Conservation (phyloP, 2,113 vertebrate genomes). For the Stegostoma tigrinum region DNA sequence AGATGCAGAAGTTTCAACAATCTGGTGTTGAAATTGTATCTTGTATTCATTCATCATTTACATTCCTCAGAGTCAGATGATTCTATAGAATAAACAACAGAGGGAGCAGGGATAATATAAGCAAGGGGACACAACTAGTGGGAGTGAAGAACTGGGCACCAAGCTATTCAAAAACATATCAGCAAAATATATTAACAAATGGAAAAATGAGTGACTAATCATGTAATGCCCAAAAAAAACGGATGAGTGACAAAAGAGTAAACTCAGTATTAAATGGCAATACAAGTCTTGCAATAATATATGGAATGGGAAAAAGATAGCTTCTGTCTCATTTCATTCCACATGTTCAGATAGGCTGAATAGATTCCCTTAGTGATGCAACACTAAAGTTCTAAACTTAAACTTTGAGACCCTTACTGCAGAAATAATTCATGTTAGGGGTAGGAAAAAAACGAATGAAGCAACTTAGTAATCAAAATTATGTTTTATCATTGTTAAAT, state of each 20-base stretch:
- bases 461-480: background rate
- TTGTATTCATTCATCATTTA: background rate
- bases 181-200: background rate
- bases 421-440: background rate
- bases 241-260: background rate
- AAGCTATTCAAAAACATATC: background rate
- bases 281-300: background rate
- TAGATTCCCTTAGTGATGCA: background rate
- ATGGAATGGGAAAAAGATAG: background rate
- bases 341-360: background rate
- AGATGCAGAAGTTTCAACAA: background rate
- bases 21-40: background rate
- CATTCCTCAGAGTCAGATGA: background rate
- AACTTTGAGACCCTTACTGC: background rate
- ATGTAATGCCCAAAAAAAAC: background rate
- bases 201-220: background rate
- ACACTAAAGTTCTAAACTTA: background rate
- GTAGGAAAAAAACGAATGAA: background rate
- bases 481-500: background rate
- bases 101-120: background rate
- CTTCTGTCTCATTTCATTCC: background rate
- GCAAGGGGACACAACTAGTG: background rate
- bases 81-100: background rate
- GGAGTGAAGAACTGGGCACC: background rate
- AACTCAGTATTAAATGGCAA: background rate